Conservation (phyloP, 2,113 vertebrate species). For the Hipposideros armiger region DNA sequence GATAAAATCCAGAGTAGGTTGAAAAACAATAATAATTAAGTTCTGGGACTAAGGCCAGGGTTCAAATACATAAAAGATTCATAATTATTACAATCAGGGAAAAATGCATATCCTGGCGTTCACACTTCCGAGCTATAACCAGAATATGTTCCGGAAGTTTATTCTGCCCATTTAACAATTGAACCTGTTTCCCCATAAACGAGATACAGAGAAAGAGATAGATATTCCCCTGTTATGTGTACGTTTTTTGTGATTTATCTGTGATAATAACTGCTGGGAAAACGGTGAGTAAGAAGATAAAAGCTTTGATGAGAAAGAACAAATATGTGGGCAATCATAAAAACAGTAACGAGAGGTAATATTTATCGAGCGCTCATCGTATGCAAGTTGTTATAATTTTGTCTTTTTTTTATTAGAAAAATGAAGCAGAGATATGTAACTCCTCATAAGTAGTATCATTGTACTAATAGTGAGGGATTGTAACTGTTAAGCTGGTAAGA, state of each 20-base stretch:
- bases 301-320: not conserved
- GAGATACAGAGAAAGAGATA: no score
- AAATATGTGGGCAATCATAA: not conserved
- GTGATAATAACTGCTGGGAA: not conserved
- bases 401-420: not conserved
- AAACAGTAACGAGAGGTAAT: not conserved
- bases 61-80: not conserved
- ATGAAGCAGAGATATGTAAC: not conserved
- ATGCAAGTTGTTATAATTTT: not conserved
- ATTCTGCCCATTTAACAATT: not conserved
- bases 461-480: not conserved
- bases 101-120: not conserved
- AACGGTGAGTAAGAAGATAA: not conserved
- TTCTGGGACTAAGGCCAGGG: not conserved
- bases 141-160: not conserved
- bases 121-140: not conserved
- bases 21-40: slow-evolving; percentile 52
- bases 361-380: not conserved
- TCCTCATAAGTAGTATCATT: not conserved
- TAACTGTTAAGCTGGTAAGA: not conserved
- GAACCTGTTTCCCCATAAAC: not conserved
- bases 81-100: slow-evolving; percentile 54
- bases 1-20: slow-evolving; percentile 11
- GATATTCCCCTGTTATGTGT: not conserved
- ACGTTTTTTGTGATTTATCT: not conserved